Base-by-base conservation (phyloP, 1,140 invertebrate genomes). In the Drosophila mojavensis region DNA sequence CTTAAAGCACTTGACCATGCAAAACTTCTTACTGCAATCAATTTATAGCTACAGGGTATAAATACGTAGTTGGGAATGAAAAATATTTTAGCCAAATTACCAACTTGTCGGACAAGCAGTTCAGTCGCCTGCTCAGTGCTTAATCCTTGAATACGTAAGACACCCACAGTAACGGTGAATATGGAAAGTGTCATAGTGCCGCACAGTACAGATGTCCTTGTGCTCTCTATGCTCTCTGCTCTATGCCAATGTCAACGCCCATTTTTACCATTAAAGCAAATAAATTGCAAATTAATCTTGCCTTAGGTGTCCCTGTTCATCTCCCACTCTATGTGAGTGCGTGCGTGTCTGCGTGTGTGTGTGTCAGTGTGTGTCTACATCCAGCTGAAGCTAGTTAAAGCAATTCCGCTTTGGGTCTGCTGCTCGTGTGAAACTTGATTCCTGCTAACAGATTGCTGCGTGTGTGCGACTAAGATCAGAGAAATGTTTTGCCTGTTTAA, bases 251-350 rank as follows among this genome's bases (percentile, higher is more conserved):
- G 55, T 67, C 54, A 58, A 59, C 47, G 60, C 66, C 47, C 72
- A 63, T 41, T 28, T 56, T 24, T 56, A 33, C 61, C 81, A 81
- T 81, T 90, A 79, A 77, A 81, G 72, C 85, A 83, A 88, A 90
- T 90, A 90, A 91, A 90, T 90, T 86, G 75, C 86, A 74, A 90
- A 90, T 90, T 90, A 90, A 90, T 90, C 82, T 89, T 84, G 53
- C 68, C 74, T 74, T 73, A 89, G 78, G 84, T 83, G 84, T 56
- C 53, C 51, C 60, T 36, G 39, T 50, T 51, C 43, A 59, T 28
- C 24, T 67, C 15, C 26, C n/a, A 48, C 39, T 66, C 11, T 15
- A 5, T 36, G 36, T 51, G 15, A 33, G 36, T 9, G 10, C 66
- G 24, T 76, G 28, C 24, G 26, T 15, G 47, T 33, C 9, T 24